Base-by-base conservation (phyloP, 2,113 vertebrate species). In the Rostratula benghalensis region DNA sequence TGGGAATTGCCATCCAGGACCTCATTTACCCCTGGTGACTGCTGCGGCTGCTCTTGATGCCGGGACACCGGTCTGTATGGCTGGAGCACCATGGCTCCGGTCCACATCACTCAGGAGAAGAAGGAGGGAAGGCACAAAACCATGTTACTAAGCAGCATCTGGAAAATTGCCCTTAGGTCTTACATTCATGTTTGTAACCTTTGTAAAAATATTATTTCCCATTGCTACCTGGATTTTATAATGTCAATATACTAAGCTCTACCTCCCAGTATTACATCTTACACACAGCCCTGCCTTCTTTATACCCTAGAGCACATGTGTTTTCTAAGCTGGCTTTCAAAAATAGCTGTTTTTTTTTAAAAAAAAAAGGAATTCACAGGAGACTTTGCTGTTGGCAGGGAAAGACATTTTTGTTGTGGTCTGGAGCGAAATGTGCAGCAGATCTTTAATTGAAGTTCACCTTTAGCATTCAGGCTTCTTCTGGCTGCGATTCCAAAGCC, bases 361-460 rank as follows among this genome's bases (percentile, higher is more conserved):
- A 95, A 82, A 56, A 68, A 93, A 94, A 94, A 93, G 23, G 57
- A 82, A 82, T 39, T 96, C 94, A 17, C 60, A 12, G 73, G 95
- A 95, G 95, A 94, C 50, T 82, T 78, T 31, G 80, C 91, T 89
- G 41, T 93, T 89, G 95, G 84, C 95, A 69, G 65, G 57, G 41
- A 60, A 79, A 59, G 65, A 71, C 27, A 19, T 60, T 82, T 89
- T 83, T 77, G 43, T 93, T 46, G 2, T 35, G n/a, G 56, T 97
- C 89, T 97, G 84, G 89, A 96, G 96, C 31, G 21, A 96, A 95
- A 83, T 48, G 56, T 7, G 11, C 74, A 50, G 67, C 30, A 9
- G 90, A 84, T 93, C 93, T 94, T 94, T 96, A 94, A 94, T 50
- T 97, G 91, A 97, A 95, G 94, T 83, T 97, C 97, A 97, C 96